A percentile compares a stretch with the other conserved stretches of the same genome.
Conservation (phyloP, 1,140 invertebrate genomes). For the Ceratina calcarata region DNA sequence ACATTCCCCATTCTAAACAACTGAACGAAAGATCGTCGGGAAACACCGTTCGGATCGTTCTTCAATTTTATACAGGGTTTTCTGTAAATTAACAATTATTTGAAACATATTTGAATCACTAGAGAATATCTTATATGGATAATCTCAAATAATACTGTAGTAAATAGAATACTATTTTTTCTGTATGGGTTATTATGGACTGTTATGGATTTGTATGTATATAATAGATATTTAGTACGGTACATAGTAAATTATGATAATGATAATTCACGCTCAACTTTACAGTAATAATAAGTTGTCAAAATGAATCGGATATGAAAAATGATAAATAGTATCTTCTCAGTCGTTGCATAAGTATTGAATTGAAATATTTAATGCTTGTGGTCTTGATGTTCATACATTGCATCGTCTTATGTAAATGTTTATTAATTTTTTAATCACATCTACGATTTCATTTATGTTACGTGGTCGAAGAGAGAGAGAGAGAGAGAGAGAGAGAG, state of each 20-base stretch:
- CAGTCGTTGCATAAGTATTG: not conserved
- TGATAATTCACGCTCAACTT: too few relatives aligned
- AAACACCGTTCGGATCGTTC: slow-evolving; percentile 41
- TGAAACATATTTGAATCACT: too few relatives aligned
- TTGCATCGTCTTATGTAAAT: not conserved
- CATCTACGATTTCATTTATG: too few relatives aligned
- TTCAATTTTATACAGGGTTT: slow-evolving; percentile 19
- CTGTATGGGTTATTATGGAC: not conserved
- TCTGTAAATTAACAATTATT: not conserved
- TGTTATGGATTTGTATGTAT: too few relatives aligned
- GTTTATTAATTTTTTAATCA: not conserved
- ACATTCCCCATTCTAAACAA: slow-evolving; percentile 54
- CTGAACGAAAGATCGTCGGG: slow-evolving; percentile 33
- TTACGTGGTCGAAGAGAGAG: too few relatives aligned
- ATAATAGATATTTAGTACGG: too few relatives aligned
- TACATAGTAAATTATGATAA: too few relatives aligned
- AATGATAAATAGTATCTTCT: not conserved
- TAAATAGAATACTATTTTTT: not conserved
- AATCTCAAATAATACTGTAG: not conserved
- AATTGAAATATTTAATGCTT: too few relatives aligned
- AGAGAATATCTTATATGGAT: too few relatives aligned
- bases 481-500: too few relatives aligned
- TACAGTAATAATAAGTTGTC: not conserved
- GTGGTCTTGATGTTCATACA: slow-evolving; percentile 9
- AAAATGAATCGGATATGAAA: not conserved